Evolutionary conservation across 2,797 vertebrate species (phyloP).

Genomic region (Lithobates sylvaticus): DNA sequence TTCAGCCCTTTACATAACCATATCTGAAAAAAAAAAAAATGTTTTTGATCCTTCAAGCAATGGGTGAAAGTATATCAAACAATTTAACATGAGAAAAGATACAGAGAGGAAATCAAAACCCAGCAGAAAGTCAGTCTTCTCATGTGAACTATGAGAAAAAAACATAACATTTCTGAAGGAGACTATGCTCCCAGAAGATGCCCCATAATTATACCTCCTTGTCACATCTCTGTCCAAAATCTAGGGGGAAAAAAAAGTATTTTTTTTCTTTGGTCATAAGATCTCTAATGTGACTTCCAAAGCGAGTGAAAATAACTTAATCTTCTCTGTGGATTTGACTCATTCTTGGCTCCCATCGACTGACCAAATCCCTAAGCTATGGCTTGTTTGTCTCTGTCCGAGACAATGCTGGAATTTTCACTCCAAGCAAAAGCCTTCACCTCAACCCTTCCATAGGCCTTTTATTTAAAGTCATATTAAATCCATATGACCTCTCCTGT

Average conservation of each 20-base stretch:
- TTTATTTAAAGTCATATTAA: constrained; percentile 63
- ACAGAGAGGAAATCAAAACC: background rate
- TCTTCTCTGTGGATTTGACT: constrained; percentile 56
- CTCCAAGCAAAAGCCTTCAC: constrained; percentile 59
- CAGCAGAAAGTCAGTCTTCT: constrained; percentile 25
- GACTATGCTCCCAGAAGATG: constrained; percentile 44
- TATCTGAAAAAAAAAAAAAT: too few relatives aligned
- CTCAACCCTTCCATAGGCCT: constrained; percentile 63
- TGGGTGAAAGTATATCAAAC: background rate
- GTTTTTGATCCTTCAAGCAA: constrained; percentile 2
- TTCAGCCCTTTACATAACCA: too few relatives aligned
- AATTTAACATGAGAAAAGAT: background rate
- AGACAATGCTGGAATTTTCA: constrained; percentile 42
- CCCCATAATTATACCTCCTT: constrained; percentile 28
- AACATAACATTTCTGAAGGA: constrained; percentile 34
- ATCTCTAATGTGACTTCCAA: constrained; percentile 56
- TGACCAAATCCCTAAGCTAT: constrained; percentile 45
- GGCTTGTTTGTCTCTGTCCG: constrained; percentile 45
- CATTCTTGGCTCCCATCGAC: constrained; percentile 53
- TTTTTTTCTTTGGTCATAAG: constrained; percentile 52
- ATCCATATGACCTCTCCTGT: constrained; percentile 65
- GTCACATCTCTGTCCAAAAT: constrained; percentile 60
- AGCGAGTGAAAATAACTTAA: constrained; percentile 58
- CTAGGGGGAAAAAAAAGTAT: constrained; percentile 15
- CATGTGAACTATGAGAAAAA: constrained; percentile 34